phyloP scores from a whole-genome alignment of 2,888 invertebrate species.

The Antheraea yamamai region DNA sequence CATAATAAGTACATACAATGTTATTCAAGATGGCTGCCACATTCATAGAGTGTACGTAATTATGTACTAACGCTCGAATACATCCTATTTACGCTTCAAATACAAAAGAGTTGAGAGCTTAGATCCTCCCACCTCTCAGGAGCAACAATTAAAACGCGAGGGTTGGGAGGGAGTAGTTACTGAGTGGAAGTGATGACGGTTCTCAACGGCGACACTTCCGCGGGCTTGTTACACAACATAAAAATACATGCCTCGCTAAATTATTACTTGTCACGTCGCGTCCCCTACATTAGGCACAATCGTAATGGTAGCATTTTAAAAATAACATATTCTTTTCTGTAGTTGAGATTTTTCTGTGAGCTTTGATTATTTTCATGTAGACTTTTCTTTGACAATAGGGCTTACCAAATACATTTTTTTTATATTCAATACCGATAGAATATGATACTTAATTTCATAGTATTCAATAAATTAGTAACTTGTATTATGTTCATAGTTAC shows the following conservation, averaged over 20 bases:
- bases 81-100: slow-evolving; percentile 52
- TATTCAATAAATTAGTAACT: no score
- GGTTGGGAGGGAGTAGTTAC: slow-evolving; percentile 66
- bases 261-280: slow-evolving; percentile 68
- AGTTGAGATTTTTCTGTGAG: background rate
- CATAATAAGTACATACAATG: background rate
- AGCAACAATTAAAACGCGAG: slow-evolving; percentile 78
- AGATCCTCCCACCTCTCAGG: slow-evolving; percentile 77
- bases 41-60: slow-evolving; percentile 36
- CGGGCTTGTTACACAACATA: slow-evolving; percentile 52
- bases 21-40: slow-evolving; percentile 43
- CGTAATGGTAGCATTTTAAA: background rate
- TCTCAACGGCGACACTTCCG: slow-evolving; percentile 43
- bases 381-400: background rate
- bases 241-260: slow-evolving; percentile 66
- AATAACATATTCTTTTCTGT: background rate
- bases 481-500: no score
- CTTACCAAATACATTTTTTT: background rate
- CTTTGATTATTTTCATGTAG: background rate
- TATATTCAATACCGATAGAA: no score
- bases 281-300: slow-evolving; percentile 27
- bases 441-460: no score
- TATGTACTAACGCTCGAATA: slow-evolving; percentile 41
- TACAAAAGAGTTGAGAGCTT: slow-evolving; percentile 67
- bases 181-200: slow-evolving; percentile 70